Conservation (phyloP, 1,140 invertebrate species). For the Mactra quadrangularis region DNA sequence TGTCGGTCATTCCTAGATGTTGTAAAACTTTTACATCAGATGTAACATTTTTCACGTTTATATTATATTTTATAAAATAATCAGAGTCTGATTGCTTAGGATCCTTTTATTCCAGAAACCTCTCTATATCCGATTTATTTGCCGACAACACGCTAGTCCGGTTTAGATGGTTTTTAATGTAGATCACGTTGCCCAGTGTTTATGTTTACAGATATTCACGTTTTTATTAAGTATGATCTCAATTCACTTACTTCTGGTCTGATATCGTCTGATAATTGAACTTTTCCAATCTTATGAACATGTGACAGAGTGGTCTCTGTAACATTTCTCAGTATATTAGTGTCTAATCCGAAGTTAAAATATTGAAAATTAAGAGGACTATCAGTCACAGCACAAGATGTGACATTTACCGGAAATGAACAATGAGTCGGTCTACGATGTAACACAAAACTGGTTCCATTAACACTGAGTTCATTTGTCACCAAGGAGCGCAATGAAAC, state of each 20-base stretch:
- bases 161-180: too few species aligned
- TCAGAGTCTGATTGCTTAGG: too few species aligned
- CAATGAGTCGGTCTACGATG: constrained; percentile 45
- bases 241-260: constrained; percentile 32
- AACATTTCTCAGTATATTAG: not conserved
- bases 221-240: constrained; percentile 26
- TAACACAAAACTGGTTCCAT: constrained; percentile 45
- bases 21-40: too few species aligned
- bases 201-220: too few species aligned
- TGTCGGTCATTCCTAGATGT: too few species aligned
- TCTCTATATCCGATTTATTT: too few species aligned
- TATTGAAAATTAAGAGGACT: not conserved
- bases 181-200: too few species aligned
- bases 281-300: constrained; percentile 1
- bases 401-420: constrained; percentile 16
- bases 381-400: not conserved
- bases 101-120: too few species aligned
- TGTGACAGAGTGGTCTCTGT: constrained; percentile 53
- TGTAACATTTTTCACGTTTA: too few species aligned
- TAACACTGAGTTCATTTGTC: constrained; percentile 32
- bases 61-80: too few species aligned
- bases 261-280: constrained; percentile 4
- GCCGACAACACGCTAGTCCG: too few species aligned
- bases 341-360: constrained; percentile 1
- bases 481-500: constrained; percentile 37